Conservation (phyloP, 2,797 vertebrate species). For the Lagocephalus sceleratus region DNA sequence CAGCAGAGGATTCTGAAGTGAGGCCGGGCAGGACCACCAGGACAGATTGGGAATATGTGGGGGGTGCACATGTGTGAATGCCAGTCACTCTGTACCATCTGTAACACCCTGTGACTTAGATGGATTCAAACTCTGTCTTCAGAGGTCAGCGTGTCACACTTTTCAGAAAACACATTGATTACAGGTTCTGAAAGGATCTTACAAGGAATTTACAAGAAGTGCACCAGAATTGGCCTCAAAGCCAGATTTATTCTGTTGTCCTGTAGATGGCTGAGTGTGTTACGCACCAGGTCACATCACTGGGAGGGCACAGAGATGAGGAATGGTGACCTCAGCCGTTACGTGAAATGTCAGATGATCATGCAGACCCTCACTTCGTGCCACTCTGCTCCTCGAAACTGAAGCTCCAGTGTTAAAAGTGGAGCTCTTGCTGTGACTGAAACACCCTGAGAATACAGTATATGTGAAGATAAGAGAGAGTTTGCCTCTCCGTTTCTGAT, state of each 20-base stretch:
- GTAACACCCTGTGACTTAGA: too few species aligned
- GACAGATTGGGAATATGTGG: too few species aligned
- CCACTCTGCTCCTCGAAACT: neutral
- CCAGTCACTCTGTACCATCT: too few species aligned
- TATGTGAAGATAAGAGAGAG: slow-evolving; percentile 9
- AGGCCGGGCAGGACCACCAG: too few species aligned
- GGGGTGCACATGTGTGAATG: too few species aligned
- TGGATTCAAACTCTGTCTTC: too few species aligned
- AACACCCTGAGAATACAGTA: slow-evolving; percentile 32
- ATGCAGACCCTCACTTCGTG: slow-evolving; percentile 2
- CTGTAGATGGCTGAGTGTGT: slow-evolving; percentile 3
- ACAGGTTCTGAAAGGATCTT: too few species aligned
- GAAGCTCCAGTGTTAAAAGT: slow-evolving; percentile 1
- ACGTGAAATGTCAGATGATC: slow-evolving; percentile 20
- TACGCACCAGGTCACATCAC: slow-evolving; percentile 35
- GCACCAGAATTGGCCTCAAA: slow-evolving; percentile 42
- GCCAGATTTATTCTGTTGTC: slow-evolving; percentile 21
- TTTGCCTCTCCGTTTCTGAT: slow-evolving; percentile 7
- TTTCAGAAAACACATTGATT: too few species aligned
- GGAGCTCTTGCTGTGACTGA: slow-evolving; percentile 21
- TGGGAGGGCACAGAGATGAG: slow-evolving; percentile 19
- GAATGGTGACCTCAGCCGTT: slow-evolving; percentile 34
- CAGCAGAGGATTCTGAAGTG: too few species aligned
- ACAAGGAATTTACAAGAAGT: slow-evolving; percentile 52
- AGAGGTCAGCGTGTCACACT: too few species aligned